A percentile compares a stretch with the other conserved stretches of the same genome.
Evolutionary conservation across 2,797 vertebrate species (phyloP).

Genomic region (Brachyalestes nurse): DNA sequence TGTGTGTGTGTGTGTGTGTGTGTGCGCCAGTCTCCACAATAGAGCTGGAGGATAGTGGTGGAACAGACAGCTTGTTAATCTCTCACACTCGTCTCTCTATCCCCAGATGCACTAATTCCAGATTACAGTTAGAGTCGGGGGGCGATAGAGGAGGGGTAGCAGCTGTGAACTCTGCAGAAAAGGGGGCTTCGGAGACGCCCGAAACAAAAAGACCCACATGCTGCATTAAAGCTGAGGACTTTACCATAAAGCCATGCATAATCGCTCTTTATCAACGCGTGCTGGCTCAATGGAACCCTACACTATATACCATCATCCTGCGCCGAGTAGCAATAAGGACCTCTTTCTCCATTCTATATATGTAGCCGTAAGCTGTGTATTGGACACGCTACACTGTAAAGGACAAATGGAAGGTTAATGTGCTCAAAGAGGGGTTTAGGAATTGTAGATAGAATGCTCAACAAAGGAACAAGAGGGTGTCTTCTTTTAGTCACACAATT

Average conservation of each 20-base stretch:
- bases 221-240: conserved; percentile 27
- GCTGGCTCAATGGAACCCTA: conserved; percentile 11
- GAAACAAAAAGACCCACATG: conserved; percentile 48
- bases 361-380: not conserved
- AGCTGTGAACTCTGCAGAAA: conserved; percentile 41
- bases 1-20: not conserved
- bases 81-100: conserved; percentile 46
- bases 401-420: too few relatives aligned
- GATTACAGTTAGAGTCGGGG: conserved; percentile 40
- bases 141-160: conserved; percentile 1
- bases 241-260: conserved; percentile 35
- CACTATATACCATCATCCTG: conserved; percentile 18
- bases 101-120: conserved; percentile 51
- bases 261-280: conserved; percentile 40
- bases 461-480: too few relatives aligned
- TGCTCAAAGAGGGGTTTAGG: too few relatives aligned
- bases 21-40: not conserved
- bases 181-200: conserved; percentile 36
- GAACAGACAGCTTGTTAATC: conserved; percentile 61
- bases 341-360: not conserved
- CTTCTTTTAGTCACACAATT: too few relatives aligned
- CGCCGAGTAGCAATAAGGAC: not conserved
- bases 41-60: conserved; percentile 26
- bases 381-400: not conserved
- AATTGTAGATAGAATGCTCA: too few relatives aligned